These are phyloP conservation scores for Alfaro cultratus DNA, from an alignment of 2,797 vertebrate genomes.

Conservation along the genomic window DNA sequence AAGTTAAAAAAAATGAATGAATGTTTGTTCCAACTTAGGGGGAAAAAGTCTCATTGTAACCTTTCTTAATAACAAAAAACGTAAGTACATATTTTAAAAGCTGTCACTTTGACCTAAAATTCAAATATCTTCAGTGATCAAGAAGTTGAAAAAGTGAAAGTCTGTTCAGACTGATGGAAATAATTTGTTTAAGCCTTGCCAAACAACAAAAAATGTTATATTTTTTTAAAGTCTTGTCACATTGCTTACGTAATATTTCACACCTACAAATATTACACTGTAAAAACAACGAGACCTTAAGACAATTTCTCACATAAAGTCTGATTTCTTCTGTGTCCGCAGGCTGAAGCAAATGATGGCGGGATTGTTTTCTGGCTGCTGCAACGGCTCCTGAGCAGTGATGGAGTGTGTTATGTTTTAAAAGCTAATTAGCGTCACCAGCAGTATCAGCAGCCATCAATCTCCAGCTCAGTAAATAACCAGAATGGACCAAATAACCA, in stretches of 20 bases:
- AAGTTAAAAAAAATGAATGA: background rate
- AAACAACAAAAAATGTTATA: background rate
- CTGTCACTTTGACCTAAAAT: background rate
- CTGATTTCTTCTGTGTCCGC: constrained; percentile 35
- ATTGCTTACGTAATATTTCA: background rate
- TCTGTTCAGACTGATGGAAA: background rate
- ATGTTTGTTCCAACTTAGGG: background rate
- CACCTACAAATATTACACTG: background rate
- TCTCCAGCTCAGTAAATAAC: constrained; percentile 95
- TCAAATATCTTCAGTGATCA: background rate
- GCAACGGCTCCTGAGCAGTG: constrained; percentile 87
- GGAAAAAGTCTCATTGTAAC: background rate
- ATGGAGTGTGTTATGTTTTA: constrained; percentile 99
- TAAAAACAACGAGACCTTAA: background rate
- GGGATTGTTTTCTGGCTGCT: constrained; percentile 83
- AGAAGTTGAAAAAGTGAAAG: background rate
- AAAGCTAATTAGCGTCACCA: constrained; percentile 96
- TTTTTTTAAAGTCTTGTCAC: background rate
- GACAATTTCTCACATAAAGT: constrained; percentile 19
- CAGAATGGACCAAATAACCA: constrained; percentile 98
- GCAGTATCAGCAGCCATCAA: constrained; percentile 93
- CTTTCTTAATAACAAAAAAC: background rate
- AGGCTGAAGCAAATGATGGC: constrained; percentile 60
- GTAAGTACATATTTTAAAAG: background rate
- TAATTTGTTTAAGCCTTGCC: background rate